phyloP scores from a whole-genome alignment of 2,888 invertebrate genomes.

The Philhelius pedissequus region DNA sequence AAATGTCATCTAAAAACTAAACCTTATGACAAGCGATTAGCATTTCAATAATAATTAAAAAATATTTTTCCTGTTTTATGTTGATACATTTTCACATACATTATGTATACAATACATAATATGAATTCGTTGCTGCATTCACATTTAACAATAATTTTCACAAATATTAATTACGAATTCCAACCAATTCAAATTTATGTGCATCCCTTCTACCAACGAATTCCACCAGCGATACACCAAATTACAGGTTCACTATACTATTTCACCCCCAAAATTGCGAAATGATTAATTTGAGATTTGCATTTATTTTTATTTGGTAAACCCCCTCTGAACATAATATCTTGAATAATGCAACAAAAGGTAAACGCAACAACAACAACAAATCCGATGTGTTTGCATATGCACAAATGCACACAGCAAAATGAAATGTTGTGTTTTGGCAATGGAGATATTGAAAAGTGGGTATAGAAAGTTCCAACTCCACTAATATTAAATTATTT shows the following conservation, averaged over 20 bases:
- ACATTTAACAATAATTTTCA: conserved; percentile 18
- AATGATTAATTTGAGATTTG: conserved; percentile 32
- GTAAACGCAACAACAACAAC: background rate
- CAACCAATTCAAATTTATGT: conserved; percentile 2
- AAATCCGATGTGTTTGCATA: background rate
- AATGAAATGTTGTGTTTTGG: background rate
- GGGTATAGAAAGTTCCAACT: background rate
- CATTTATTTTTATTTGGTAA: background rate
- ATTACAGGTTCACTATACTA: background rate
- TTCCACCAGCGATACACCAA: background rate
- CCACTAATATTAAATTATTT: conserved; percentile 42
- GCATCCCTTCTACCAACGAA: background rate
- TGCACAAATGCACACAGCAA: background rate
- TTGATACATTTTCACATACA: background rate
- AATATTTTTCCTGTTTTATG: background rate
- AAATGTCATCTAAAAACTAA: too few relatives aligned
- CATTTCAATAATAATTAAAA: background rate
- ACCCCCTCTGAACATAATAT: background rate
- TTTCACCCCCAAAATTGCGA: background rate
- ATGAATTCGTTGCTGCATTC: background rate
- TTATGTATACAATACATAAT: background rate
- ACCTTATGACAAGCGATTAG: background rate
- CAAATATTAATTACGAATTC: conserved; percentile 21
- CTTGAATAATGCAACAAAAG: background rate
- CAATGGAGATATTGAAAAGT: too few relatives aligned